Base-by-base conservation (phyloP, 2,113 vertebrate species). In the Tetrao urogallus region DNA sequence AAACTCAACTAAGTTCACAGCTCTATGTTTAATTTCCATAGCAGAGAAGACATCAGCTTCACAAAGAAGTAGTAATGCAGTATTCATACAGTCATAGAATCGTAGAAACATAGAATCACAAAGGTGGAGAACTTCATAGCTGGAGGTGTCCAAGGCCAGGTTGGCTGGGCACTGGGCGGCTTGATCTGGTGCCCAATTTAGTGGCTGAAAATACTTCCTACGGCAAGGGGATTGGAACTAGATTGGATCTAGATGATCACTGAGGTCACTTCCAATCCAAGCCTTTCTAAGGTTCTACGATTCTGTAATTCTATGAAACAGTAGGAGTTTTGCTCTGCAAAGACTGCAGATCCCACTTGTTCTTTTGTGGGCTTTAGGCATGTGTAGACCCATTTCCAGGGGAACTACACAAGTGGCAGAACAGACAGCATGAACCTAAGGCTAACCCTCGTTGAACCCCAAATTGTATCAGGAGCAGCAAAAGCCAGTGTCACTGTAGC, bases 371-470 rank as follows among this genome's bases (percentile, higher is more conserved):
- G 27, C 7, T 1, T 34, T 56, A 36, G 60, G 45, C 42, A 56
- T 48, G 22, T 18, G 14, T 52, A 54, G 10, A 30, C 12, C 10
- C 0, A 0, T 36, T 54, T 78, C 14, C 38, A 28, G 56, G 20
- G 30, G 45, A 8, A 43, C 19, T 61, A 8, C 19, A 11, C 34
- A 60, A 34, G 56, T 4, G 4, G 34, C 52, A 65, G 47, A 90
- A 34, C 12, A 80, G 48, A 58, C 4, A 86, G 20, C 63, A 38
- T 1, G 2, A n/a, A 36, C 20, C 13, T 56, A 80, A 3, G 69
- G 11, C 45, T 82, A 21, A 13, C 17, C 12, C 21, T 83, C 45
- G 2, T 25, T 40, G 38, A 71, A 64, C 8, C 81, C 20, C 57
- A 64, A 73, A 81, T 58, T 16, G 7, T 58, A 77, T 16, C 3